Base-by-base conservation (phyloP, 2,797 vertebrate species). In the Meriones psammophilus region DNA sequence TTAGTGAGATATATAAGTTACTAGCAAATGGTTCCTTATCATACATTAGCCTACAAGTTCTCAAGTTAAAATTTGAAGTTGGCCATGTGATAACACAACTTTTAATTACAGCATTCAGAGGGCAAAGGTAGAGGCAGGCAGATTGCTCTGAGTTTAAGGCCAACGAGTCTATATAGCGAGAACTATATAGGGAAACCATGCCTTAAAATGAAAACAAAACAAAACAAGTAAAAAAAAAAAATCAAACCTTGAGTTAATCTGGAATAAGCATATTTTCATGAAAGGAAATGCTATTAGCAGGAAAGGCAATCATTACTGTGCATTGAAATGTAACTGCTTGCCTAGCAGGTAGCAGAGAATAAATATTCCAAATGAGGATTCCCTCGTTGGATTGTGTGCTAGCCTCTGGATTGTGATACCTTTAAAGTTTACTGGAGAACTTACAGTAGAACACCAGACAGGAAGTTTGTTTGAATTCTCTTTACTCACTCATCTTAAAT, bases 1-100 rank as follows among this genome's bases (percentile, higher is more conserved):
- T 80, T 92, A 54, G 22, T 81, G 46, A 87, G 24, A 81, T 81
- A 54, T 91, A 78, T 88, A 69, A 64, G 26, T 85, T 18, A 56
- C 60, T 73, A 68, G 77, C 56, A 66, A 60, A 84, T 71, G 4
- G 1, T 90, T 58, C 66, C 60, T 85, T 8, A 22, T 86, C 36
- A 26, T 88, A 58, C 77, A 66, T 76, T 86, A 69, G 18, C 3
- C 50, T 76, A 5, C 33, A 81, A 73, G 1, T 24, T 96, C n/a
- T 46, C 54, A 94, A 60, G 58, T 2, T 84, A 66, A 80, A 58
- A n/a, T n/a, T 79, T 56, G 77, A 79, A 56, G 9, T 10, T 2
- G 4, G 5, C 30, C 30, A 58, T 58, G 14, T 58, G 9, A 50
- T 50, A 42, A 5, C 42, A 42, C 42, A 42, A 42, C 42, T 42